Base-by-base conservation (phyloP, 1,140 invertebrate species). In the Drosophila serrata region DNA sequence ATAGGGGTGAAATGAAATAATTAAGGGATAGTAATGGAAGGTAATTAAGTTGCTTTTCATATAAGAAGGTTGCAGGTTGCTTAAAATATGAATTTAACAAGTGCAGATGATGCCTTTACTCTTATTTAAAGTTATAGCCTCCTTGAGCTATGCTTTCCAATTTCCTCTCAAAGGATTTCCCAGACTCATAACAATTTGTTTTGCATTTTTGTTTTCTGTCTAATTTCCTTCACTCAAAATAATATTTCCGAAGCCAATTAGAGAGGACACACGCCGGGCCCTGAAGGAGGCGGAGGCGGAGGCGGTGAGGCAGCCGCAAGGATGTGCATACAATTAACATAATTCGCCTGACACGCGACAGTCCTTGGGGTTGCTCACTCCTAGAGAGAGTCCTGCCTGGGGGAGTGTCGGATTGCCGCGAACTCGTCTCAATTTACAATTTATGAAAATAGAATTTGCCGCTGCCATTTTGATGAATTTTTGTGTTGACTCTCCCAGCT, bases 331-430 rank as follows among this genome's bases (percentile, higher is more conserved):
- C 91, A 92, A 92, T 92, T 92, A 92, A 77, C 91, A 92, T 92
- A 92, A 92, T 92, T 92, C 80, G 82, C 61, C 69, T 92, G 91
- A 92, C 91, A 92, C 91, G 91, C 90, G 91, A 84, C 91, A 81
- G 51, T 29, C 55, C 35, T 35, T 49, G 27, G 45, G 37, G 42
- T 29, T 39, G 37, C 42, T 43, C 42, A 19, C 1, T 42, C 9
- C 17, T 19, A 5, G 43, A 13, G 5, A 3, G 7, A 24, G 62
- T 35, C 19, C 51, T 55, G 33, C 33, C 19, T 15, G 43, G 22
- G 48, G 46, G 24, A 24, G 86, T 80, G 81, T 87, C 85, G 67
- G 57, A 90, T 87, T 87, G 85, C 80, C 42, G 79, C 80, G 62
- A 63, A 77, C 81, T 90, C 85, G 76, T 85, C 81, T 88, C 85